Evolutionary conservation across 2,113 vertebrate genomes (phyloP).

Genomic region (Antechinus flavipes): DNA sequence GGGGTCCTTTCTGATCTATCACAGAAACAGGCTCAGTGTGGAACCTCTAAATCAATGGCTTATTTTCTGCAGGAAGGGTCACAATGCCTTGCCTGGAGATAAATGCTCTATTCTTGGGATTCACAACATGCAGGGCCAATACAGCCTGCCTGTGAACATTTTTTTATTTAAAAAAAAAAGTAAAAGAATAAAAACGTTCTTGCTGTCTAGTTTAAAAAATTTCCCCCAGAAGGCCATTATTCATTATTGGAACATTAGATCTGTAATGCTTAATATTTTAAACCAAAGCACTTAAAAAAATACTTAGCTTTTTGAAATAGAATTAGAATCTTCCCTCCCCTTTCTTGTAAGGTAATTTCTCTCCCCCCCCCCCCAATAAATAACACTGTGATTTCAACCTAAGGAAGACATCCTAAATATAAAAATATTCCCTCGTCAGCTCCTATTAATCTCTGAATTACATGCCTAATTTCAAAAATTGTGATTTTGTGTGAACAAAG

Average conservation of each 20-base stretch:
- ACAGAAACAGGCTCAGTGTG: neutral
- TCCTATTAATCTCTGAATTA: neutral
- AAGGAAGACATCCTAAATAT: neutral
- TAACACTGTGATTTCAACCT: neutral
- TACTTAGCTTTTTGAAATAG: conserved; percentile 35
- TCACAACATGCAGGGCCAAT: neutral
- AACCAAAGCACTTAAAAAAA: neutral
- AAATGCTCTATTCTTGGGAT: neutral
- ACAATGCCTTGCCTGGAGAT: conserved; percentile 28
- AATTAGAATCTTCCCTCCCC: neutral
- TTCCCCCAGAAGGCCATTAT: neutral
- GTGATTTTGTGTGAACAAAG: neutral
- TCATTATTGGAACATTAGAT: neutral
- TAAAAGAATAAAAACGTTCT: neutral
- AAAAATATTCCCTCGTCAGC: neutral
- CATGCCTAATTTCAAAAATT: neutral
- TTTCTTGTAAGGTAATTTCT: neutral
- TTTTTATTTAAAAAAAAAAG: conserved; percentile 46
- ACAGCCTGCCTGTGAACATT: conserved; percentile 11
- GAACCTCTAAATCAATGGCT: conserved; percentile 11
- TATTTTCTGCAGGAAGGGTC: conserved; percentile 11
- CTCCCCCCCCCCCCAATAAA: neutral
- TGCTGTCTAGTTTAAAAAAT: neutral
- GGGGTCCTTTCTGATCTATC: neutral
- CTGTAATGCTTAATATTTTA: conserved; percentile 43